Evolutionary conservation across 2,797 vertebrate genomes (phyloP).

Genomic region (Eulemur coronatus): DNA sequence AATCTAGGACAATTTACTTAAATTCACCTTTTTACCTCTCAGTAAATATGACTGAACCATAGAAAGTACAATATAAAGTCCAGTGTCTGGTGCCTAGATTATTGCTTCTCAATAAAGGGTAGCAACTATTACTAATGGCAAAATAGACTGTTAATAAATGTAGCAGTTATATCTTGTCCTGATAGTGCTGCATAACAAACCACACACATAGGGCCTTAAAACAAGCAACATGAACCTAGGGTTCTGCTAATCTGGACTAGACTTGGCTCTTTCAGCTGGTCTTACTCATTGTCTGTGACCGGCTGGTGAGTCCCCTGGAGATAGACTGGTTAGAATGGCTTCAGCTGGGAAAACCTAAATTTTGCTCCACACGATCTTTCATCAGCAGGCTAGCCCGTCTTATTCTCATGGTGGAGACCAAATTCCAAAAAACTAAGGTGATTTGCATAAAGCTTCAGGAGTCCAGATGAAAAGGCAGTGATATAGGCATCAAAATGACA

Average conservation of each 20-base stretch:
- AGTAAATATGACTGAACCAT: background rate
- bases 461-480: background rate
- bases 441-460: background rate
- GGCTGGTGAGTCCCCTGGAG: rapidly evolving
- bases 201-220: background rate
- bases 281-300: background rate
- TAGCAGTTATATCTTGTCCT: background rate
- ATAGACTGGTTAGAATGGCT: background rate
- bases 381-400: background rate
- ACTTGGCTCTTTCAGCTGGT: background rate
- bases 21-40: background rate
- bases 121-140: background rate
- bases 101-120: background rate
- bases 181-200: background rate
- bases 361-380: background rate
- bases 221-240: no score
- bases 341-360: background rate
- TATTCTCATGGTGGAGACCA: background rate
- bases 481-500: background rate
- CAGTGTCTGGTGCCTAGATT: background rate
- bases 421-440: background rate
- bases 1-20: background rate
- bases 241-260: background rate
- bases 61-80: background rate
- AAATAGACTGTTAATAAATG: background rate